Percentiles rank a stretch among this genome's conserved stretches.
Conservation (phyloP, 2,888 invertebrate genomes). For the Amorpha juglandis region DNA sequence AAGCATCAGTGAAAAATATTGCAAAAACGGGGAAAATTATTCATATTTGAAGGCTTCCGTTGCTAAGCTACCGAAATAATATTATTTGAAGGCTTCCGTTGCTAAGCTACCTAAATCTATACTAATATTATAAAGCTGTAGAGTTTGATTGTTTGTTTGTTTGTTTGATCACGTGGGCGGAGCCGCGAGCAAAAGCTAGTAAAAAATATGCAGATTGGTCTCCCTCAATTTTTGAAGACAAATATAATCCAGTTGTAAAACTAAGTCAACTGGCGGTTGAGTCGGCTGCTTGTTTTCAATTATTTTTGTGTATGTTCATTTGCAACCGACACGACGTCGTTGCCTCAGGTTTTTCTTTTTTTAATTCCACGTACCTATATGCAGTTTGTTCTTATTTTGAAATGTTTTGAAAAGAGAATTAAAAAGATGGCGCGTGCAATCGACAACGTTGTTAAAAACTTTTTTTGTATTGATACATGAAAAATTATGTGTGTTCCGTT, state of each 20-base stretch:
- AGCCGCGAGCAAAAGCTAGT: too few species aligned
- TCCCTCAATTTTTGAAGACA: not conserved
- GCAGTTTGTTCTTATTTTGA: slow-evolving; percentile 20
- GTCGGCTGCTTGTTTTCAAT: slow-evolving; percentile 17
- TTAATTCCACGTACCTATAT: slow-evolving; percentile 22
- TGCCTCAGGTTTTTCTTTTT: slow-evolving; percentile 1
- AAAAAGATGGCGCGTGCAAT: slow-evolving; percentile 29
- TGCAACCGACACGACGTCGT: not conserved
- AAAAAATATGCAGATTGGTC: not conserved
- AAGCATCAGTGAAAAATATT: too few species aligned
- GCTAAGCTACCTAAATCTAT: too few species aligned
- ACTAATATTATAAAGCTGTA: too few species aligned
- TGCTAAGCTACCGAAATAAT: too few species aligned
- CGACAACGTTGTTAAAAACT: slow-evolving; percentile 38
- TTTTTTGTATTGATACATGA: slow-evolving; percentile 38
- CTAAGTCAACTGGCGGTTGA: not conserved
- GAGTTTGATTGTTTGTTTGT: too few species aligned
- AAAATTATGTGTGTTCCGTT: slow-evolving; percentile 36
- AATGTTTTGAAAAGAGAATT: slow-evolving; percentile 24
- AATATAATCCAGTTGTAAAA: slow-evolving; percentile 8
- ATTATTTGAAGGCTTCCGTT: too few species aligned
- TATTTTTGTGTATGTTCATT: slow-evolving; percentile 15
- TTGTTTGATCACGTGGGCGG: too few species aligned
- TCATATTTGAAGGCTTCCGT: too few species aligned
- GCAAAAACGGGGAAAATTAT: too few species aligned